A percentile compares a stretch with the other conserved stretches of the same genome.
These are phyloP conservation scores for Chaetophractus vellerosus DNA, from an alignment of 2,797 vertebrate species.

Conservation along the genomic window DNA sequence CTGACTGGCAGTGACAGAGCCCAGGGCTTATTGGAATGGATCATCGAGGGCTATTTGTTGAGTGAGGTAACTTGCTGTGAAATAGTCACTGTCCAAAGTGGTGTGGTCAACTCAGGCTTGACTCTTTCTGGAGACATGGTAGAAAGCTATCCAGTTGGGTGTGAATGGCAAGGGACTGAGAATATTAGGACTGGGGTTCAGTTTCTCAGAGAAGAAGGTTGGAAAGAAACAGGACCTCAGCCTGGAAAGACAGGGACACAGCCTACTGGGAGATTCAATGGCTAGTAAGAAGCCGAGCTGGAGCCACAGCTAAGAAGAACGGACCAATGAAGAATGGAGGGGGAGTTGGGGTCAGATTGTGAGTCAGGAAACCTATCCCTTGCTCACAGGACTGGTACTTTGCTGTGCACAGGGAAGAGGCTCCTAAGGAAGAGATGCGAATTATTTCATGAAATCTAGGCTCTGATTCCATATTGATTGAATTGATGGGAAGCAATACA, in stretches of 20 bases:
- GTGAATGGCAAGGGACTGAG: not conserved
- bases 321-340: no score
- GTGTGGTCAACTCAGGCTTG: not conserved
- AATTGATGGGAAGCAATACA: not conserved
- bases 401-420: not conserved
- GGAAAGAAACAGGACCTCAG: not conserved
- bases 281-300: not conserved
- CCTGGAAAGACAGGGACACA: not conserved
- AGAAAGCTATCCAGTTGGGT: not conserved
- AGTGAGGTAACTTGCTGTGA: not conserved
- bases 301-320: not conserved
- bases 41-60: not conserved
- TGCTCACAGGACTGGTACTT: not conserved
- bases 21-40: not conserved
- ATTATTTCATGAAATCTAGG: constrained; percentile 39
- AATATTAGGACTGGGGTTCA: not conserved
- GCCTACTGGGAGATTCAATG: not conserved
- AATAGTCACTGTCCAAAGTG: not conserved
- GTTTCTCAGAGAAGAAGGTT: not conserved
- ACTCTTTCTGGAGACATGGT: not conserved
- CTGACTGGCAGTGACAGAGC: not conserved
- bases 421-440: not conserved
- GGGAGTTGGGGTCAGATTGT: not conserved
- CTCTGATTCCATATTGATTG: constrained; percentile 7
- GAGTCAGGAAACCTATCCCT: not conserved